Conservation (phyloP, 2,797 vertebrate species). For the Siniperca undulata region DNA sequence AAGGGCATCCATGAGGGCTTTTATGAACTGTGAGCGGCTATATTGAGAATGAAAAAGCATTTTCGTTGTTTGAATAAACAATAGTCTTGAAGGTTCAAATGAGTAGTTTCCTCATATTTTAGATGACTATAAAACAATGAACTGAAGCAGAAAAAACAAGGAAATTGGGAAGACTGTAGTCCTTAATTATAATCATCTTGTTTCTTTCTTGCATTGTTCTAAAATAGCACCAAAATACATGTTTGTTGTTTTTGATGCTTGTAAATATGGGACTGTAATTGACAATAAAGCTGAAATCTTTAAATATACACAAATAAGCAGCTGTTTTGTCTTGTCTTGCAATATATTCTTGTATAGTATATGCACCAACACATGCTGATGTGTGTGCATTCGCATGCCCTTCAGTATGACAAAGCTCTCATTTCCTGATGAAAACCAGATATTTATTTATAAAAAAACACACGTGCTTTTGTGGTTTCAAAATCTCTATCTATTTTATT, state of each 20-base stretch:
- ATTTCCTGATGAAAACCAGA: conserved; percentile 4
- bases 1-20: conserved; percentile 63
- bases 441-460: not conserved
- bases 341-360: not conserved
- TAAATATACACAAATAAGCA: conserved; percentile 9
- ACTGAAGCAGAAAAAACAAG: conserved; percentile 2
- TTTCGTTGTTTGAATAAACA: conserved; percentile 26
- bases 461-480: not conserved
- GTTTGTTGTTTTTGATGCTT: conserved; percentile 24
- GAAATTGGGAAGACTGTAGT: not conserved
- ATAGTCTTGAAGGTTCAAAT: conserved; percentile 4
- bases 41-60: not conserved
- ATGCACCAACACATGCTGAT: not conserved
- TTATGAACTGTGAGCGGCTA: conserved; percentile 31
- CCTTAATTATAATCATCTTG: conserved; percentile 20
- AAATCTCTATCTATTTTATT: not conserved
- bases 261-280: conserved; percentile 9
- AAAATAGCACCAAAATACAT: conserved; percentile 32
- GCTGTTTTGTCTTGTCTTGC: not conserved
- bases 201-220: conserved; percentile 16
- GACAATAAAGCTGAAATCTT: not conserved
- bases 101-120: conserved; percentile 18
- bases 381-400: not conserved
- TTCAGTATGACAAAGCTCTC: not conserved
- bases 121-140: conserved; percentile 11